Conservation (phyloP, 2,888 invertebrate species). For the Hyposoter didymator region DNA sequence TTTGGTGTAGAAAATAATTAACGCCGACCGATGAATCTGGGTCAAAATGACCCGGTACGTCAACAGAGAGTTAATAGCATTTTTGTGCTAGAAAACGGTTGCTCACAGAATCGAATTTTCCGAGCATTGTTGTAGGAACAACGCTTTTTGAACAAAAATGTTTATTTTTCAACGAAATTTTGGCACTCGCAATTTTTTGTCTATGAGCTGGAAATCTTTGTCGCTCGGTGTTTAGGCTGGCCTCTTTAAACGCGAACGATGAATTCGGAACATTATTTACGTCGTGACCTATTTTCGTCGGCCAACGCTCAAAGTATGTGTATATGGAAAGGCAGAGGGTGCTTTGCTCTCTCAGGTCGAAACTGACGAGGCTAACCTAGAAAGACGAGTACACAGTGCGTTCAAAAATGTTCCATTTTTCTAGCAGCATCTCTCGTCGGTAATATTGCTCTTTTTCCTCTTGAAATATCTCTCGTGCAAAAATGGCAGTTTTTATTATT, state of each 20-base stretch:
- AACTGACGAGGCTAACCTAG: constrained; percentile 18
- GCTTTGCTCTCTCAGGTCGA: constrained; percentile 16
- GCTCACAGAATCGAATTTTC: neutral
- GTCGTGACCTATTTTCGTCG: constrained; percentile 42
- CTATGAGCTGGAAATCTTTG: neutral
- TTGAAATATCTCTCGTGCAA: neutral
- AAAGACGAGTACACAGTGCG: neutral
- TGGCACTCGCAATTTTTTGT: neutral
- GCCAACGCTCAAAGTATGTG: constrained; percentile 10
- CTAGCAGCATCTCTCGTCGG: neutral
- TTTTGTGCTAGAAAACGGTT: no score
- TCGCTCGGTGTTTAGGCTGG: neutral
- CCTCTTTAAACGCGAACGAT: neutral
- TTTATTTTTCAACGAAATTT: neutral
- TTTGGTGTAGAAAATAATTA: neutral
- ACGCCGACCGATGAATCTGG: neutral
- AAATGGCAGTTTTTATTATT: neutral
- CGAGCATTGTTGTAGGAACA: neutral
- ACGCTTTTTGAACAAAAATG: neutral
- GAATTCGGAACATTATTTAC: constrained; percentile 39
- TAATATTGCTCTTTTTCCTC: neutral
- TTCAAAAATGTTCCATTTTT: constrained; percentile 6
- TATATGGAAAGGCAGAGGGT: constrained; percentile 10
- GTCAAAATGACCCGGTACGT: neutral
- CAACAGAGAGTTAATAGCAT: neutral